phyloP scores from a whole-genome alignment of 2,797 vertebrate genomes.

The Phrynocephalus guinanensis region DNA sequence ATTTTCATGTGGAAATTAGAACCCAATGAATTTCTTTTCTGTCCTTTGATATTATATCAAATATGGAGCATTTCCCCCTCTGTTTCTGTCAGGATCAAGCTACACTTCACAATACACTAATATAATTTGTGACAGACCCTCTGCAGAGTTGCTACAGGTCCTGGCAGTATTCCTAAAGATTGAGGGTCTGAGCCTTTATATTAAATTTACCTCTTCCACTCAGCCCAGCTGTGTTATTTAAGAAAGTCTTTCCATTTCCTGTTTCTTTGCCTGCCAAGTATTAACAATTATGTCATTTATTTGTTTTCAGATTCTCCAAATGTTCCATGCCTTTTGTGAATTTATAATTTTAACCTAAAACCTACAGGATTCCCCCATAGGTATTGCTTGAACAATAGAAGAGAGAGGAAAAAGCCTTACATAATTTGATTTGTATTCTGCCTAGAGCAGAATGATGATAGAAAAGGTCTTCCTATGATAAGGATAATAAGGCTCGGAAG shows the following conservation, averaged over 20 bases:
- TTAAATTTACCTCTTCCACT: neutral
- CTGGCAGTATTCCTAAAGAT: neutral
- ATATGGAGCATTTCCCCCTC: neutral
- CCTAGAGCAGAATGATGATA: conserved; percentile 23
- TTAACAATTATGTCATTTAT: neutral
- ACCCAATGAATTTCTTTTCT: neutral
- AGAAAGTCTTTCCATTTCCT: conserved; percentile 17
- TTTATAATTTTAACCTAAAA: conserved; percentile 25
- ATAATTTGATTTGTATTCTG: conserved; percentile 48
- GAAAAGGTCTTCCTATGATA: conserved; percentile 42
- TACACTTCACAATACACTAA: neutral
- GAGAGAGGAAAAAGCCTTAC: neutral
- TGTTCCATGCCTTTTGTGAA: conserved; percentile 15
- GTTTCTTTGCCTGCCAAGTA: conserved; percentile 22
- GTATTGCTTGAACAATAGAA: conserved; percentile 35
- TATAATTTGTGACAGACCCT: neutral
- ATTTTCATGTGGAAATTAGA: neutral
- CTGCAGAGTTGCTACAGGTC: neutral
- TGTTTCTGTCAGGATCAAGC: neutral
- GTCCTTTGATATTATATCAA: neutral
- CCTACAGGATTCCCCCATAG: conserved; percentile 21
- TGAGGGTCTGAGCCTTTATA: neutral
- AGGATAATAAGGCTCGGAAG: conserved; percentile 46
- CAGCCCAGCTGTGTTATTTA: conserved; percentile 6
- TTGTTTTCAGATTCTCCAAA: conserved; percentile 19